Evolutionary conservation across 2,797 vertebrate species (phyloP).

Genomic region (Gymnothorax javanicus): DNA sequence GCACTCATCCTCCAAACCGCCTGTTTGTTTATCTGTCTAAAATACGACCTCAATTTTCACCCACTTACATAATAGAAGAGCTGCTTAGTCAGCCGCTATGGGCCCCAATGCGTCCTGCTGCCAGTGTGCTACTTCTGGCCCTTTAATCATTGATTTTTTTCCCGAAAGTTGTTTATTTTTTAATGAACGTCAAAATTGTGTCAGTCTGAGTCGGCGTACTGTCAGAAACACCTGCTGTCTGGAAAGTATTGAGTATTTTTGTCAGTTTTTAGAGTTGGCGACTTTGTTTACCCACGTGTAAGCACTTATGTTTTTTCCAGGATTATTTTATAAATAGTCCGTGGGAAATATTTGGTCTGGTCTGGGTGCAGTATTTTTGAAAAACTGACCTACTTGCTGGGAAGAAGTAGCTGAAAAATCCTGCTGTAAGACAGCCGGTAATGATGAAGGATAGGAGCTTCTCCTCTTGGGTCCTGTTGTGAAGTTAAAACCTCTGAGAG

Average conservation of each 20-base stretch:
- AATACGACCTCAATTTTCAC: not conserved
- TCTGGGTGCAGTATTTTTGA: too few species aligned
- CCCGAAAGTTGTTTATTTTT: too few species aligned
- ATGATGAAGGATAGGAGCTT: too few species aligned
- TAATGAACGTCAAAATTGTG: not conserved
- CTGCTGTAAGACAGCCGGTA: too few species aligned
- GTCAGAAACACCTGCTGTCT: not conserved
- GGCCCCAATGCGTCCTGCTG: not conserved
- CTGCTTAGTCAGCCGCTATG: not conserved
- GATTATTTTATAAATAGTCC: not conserved
- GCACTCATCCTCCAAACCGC: not conserved
- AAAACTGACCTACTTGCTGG: too few species aligned
- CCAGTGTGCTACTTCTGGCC: not conserved
- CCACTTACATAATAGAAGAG: not conserved
- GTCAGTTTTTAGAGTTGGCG: not conserved
- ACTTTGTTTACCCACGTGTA: not conserved
- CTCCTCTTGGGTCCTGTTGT: too few species aligned
- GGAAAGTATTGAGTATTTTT: not conserved
- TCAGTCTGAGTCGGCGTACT: not conserved
- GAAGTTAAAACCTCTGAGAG: too few species aligned
- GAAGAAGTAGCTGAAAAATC: not conserved
- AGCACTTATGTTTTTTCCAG: not conserved
- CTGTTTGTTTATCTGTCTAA: slow-evolving; percentile 10
- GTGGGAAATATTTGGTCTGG: not conserved
- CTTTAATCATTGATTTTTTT: not conserved